phyloP scores from a whole-genome alignment of 53 echinoderm and acorn worm species.

The Apostichopus leukothele region DNA sequence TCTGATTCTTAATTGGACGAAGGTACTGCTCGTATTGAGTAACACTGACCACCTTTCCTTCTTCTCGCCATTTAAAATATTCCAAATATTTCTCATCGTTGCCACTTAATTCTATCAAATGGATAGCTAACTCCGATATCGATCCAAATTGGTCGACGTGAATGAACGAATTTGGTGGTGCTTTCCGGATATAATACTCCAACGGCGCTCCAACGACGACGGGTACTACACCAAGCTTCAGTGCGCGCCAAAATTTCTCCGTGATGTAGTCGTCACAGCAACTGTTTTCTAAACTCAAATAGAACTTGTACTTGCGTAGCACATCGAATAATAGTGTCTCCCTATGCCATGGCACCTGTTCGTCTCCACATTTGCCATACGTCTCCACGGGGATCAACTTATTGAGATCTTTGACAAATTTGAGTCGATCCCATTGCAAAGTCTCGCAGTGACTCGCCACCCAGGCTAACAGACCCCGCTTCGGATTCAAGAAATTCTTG shows the following conservation, averaged over 20 bases:
- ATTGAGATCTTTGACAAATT: conserved; percentile 22
- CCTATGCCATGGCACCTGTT: background rate
- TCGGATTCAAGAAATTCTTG: background rate
- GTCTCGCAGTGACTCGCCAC: conserved; percentile 24
- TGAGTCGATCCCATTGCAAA: background rate
- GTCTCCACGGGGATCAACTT: conserved; percentile 4
- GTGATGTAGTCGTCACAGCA: conserved; percentile 31
- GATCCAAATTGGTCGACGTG: conserved; percentile 30
- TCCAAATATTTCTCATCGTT: background rate
- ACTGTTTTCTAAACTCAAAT: conserved; percentile 28
- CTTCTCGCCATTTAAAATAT: conserved; percentile 19
- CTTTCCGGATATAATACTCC: background rate
- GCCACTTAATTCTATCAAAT: background rate
- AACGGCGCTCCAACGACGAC: conserved; percentile 18
- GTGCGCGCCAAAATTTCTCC: conserved; percentile 34
- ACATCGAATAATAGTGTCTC: background rate
- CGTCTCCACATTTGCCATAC: conserved; percentile 37
- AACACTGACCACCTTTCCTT: background rate
- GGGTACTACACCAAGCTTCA: background rate
- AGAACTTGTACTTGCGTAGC: conserved; percentile 23
- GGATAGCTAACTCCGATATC: background rate
- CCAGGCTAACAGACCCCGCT: background rate
- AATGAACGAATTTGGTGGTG: conserved; percentile 36
- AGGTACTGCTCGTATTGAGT: background rate
- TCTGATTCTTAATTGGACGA: background rate